Evolutionary conservation across 2,888 invertebrate genomes (phyloP), one percentile per base, ranked within the genome.

Genomic region (Melanostoma scalare): DNA sequence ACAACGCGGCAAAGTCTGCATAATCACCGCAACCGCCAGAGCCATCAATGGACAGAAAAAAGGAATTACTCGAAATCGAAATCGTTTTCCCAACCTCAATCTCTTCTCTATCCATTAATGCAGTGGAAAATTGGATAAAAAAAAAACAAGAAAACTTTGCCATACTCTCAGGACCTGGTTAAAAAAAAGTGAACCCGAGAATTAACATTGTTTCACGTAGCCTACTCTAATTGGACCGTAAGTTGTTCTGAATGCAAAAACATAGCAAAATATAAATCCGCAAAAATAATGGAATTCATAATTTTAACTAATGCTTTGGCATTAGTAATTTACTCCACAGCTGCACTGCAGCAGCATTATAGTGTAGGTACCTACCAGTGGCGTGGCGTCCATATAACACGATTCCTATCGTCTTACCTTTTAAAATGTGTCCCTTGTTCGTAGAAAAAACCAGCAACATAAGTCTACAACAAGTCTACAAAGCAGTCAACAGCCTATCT

Each of bases 221-320:
- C 36, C 65, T 53, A 58, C 35, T 67, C 65, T 79, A 79, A 84
- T 84, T 75, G 79, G 74, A 53, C 68, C 46, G 63, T 53, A 52
- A 46, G 46, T 58, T 61, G 60, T 33, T 61, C 60, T 35, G 33
- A 48, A 56, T 44, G 72, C 48, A 35, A 60, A 52, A 20, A 20
- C 20, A 20, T 20, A 20, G 20, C 36, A 42, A 50, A 63, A 71
- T 63, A 63, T 53, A 61, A 61, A 48, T 71, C 61, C 10, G n/a
- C 20, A 20, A 67, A 75, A 78, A 71, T 84, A 84, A 84, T 84
- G 74, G 84, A 84, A 84, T 84, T 84, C 84, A 84, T 84, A 79
- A 79, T 84, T 84, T 78, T 84, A 58, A 53, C 79, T 84, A 79
- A 84, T 84, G 79, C 67, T 53, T 55, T 60, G 69, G 68, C 61